A percentile compares a stretch with the other conserved stretches of the same genome.
These are phyloP conservation scores for Nasonia longicornis DNA, from an alignment of 1,140 invertebrate genomes.

Conservation along the genomic window DNA sequence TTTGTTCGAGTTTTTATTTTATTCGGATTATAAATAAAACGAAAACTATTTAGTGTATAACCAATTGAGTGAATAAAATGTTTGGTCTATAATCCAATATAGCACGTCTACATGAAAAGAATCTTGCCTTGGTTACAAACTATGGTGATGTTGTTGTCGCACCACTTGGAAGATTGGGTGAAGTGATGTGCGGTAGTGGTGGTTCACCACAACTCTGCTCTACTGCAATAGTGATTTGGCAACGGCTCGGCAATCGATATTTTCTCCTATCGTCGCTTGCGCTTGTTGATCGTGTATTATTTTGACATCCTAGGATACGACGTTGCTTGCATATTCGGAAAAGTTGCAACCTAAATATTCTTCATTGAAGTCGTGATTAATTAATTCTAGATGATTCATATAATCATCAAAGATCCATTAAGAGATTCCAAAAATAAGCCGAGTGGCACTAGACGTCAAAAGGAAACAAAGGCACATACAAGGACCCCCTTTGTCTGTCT, in stretches of 20 bases:
- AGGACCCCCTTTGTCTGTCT: neutral
- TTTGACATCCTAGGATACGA: neutral
- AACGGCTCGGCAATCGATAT: conserved; percentile 14
- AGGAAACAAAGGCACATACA: neutral
- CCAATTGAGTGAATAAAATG: too few species aligned
- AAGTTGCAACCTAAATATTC: neutral
- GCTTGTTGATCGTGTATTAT: neutral
- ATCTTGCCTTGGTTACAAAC: neutral
- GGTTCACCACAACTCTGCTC: neutral
- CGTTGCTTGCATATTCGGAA: neutral
- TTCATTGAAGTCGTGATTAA: neutral
- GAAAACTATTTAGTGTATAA: too few species aligned
- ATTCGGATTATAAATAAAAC: too few species aligned
- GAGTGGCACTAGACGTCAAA: neutral
- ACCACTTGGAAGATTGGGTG: neutral
- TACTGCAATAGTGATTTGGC: conserved; percentile 26
- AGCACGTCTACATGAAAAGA: neutral
- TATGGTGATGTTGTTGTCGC: neutral
- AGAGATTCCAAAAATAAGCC: too few species aligned
- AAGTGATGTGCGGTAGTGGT: neutral
- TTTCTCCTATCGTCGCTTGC: neutral
- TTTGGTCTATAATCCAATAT: neutral
- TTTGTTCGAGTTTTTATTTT: too few species aligned
- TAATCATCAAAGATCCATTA: too few species aligned
- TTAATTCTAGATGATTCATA: too few species aligned